Conservation (phyloP, 2,888 invertebrate species). For the Andrena minutula region DNA sequence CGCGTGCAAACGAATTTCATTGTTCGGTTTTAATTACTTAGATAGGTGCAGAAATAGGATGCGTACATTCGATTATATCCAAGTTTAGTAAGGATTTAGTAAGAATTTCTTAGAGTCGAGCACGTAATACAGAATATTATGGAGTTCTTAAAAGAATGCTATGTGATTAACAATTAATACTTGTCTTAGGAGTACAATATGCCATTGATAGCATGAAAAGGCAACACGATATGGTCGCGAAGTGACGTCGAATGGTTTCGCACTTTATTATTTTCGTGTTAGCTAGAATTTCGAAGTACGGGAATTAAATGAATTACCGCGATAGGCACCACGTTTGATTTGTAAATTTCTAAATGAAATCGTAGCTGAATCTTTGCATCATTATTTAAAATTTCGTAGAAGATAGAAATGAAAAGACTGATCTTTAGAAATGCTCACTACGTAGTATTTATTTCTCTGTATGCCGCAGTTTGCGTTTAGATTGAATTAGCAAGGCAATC, state of each 20-base stretch:
- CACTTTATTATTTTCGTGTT: conserved; percentile 21
- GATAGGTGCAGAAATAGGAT: conserved; percentile 1
- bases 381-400: conserved; percentile 65
- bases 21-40: conserved; percentile 36
- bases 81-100: conserved; percentile 13
- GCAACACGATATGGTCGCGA: conserved; percentile 7
- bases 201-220: conserved; percentile 26
- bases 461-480: conserved; percentile 32
- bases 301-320: conserved; percentile 12
- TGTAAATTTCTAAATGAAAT: conserved; percentile 16
- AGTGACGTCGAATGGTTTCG: conserved; percentile 15
- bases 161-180: conserved; percentile 51
- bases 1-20: conserved; percentile 30
- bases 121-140: conserved; percentile 16
- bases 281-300: conserved; percentile 17
- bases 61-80: conserved; percentile 14
- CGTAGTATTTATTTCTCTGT: conserved; percentile 55
- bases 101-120: conserved; percentile 27
- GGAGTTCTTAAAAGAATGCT: conserved; percentile 42
- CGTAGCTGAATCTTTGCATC: conserved; percentile 31
- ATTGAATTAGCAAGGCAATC: conserved; percentile 32
- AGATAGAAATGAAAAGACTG: conserved; percentile 69
- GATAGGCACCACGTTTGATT: conserved; percentile 12
- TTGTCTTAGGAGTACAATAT: conserved; percentile 40
- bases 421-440: conserved; percentile 62